Percentiles rank a stretch among this genome's conserved stretches.
Evolutionary conservation across 2,888 invertebrate species (phyloP).

Genomic region (Cerastis rubricosa): DNA sequence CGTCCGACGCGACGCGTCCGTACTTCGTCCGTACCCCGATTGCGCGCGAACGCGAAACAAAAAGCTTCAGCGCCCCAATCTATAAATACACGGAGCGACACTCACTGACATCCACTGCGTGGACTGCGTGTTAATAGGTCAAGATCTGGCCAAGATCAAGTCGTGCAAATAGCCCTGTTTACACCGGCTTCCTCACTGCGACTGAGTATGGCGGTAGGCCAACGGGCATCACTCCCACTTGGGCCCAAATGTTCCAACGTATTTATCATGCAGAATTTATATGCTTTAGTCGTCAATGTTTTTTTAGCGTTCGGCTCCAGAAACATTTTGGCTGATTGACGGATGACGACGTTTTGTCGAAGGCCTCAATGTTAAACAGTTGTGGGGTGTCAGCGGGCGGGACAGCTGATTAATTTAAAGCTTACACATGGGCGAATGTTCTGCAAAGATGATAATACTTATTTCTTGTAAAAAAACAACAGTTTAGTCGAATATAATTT

Average conservation of each 20-base stretch:
- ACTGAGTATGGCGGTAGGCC: constrained; percentile 70
- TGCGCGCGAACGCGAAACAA: constrained; percentile 77
- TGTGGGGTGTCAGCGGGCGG: constrained; percentile 20
- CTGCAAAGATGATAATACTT: neutral
- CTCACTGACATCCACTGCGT: constrained; percentile 85
- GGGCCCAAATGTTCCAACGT: constrained; percentile 50
- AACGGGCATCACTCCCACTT: constrained; percentile 59
- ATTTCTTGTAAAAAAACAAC: neutral
- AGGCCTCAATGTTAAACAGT: constrained; percentile 33
- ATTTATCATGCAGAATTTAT: constrained; percentile 57
- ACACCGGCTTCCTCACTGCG: constrained; percentile 79
- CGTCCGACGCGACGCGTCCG: constrained; percentile 74
- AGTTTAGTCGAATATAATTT: neutral
- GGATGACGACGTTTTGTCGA: constrained; percentile 32
- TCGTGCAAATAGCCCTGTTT: constrained; percentile 86
- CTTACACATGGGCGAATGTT: neutral
- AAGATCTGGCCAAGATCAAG: constrained; percentile 90
- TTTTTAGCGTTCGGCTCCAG: constrained; percentile 30
- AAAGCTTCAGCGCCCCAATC: constrained; percentile 81
- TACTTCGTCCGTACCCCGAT: constrained; percentile 75
- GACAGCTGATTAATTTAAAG: constrained; percentile 30
- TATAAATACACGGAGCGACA: constrained; percentile 89
- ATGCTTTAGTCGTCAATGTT: constrained; percentile 51
- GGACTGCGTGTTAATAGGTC: constrained; percentile 89
- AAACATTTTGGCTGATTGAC: constrained; percentile 45